Base-by-base conservation (phyloP, 2,113 vertebrate species). In the Ondatra zibethicus region DNA sequence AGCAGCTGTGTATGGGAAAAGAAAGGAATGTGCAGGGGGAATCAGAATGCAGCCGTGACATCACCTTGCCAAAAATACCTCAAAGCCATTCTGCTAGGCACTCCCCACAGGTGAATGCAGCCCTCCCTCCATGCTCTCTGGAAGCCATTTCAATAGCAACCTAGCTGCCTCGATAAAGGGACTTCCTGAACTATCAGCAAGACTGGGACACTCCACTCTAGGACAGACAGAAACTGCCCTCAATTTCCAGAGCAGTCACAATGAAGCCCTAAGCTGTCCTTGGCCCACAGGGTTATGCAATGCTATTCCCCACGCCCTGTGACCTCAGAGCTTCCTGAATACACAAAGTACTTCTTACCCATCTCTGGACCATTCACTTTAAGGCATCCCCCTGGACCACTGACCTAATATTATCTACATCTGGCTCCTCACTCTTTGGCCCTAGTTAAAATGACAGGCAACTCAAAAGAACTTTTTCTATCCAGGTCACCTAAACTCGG, bases 281-380 rank as follows among this genome's bases (percentile, higher is more conserved):
- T 7, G 39, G 21, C 23, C 29, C 14, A 1, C 47, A 27, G 23
- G 21, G 29, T 25, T 61, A 16, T 0, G 5, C 7, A 0, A 7
- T 0, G 12, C 0, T 16, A 36, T 2, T 12, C n/a, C 8, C 47
- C 27, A 6, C 3, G 9, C 13, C 61, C 9, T 3, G 9, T 45
- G 45, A 45, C 7, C 66, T 31, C 47, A 7, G 45, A n/a, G 21
- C 58, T 58, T 29, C 66, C 11, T 1, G 55, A n/a, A 89, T 12
- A 45, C 14, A 29, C 27, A 6, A 25, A n/a, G 16, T 23, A 39
- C 31, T 47, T 68, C 66, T 36, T 39, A 2, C 27, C n/a, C 5
- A 33, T 6, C 42, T 92, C 95, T 42, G 80, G 61, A 4, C 61
- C 10, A 52, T 36, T 70, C 75, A 29, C 27, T 10, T 52, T 8